Conservation (phyloP, 2,888 invertebrate species). For the Xiphydria camelus region DNA sequence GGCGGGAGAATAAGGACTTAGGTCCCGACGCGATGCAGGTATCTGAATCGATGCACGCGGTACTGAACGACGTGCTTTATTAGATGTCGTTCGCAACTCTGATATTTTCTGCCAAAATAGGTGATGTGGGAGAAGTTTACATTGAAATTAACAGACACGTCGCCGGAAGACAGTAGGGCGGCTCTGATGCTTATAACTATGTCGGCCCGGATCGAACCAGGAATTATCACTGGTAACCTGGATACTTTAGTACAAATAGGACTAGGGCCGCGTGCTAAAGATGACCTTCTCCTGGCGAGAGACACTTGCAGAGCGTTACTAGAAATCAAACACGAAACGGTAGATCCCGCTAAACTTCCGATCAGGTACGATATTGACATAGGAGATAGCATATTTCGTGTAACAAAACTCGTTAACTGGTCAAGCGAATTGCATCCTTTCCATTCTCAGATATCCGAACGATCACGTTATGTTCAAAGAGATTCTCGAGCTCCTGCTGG, state of each 20-base stretch:
- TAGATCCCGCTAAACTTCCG: constrained; percentile 49
- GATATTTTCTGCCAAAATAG: constrained; percentile 54
- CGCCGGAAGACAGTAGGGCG: constrained; percentile 71
- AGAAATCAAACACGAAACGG: constrained; percentile 56
- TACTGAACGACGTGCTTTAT: constrained; percentile 2
- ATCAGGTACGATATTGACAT: constrained; percentile 44
- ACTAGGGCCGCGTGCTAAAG: constrained; percentile 61
- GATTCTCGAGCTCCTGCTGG: constrained; percentile 59
- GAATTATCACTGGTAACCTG: constrained; percentile 70
- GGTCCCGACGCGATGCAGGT: constrained; percentile 43
- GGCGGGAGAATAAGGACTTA: constrained; percentile 41
- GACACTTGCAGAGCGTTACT: constrained; percentile 65
- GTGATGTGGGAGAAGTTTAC: constrained; percentile 86
- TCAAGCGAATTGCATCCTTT: constrained; percentile 8
- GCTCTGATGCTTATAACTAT: constrained; percentile 80
- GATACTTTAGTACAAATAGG: constrained; percentile 75
- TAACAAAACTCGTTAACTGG: too few species aligned
- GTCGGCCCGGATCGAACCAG: constrained; percentile 67
- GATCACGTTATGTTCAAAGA: constrained; percentile 63
- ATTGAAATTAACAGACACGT: constrained; percentile 70
- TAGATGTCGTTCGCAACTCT: too few species aligned
- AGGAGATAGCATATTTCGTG: constrained; percentile 6
- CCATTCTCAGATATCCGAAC: constrained; percentile 52
- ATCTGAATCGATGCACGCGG: constrained; percentile 10
- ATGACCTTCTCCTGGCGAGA: constrained; percentile 62